A percentile compares a stretch with the other conserved stretches of the same genome.
These are phyloP conservation scores for Hemibagrus wyckioides DNA, from an alignment of 2,113 vertebrate genomes.

Conservation along the genomic window DNA sequence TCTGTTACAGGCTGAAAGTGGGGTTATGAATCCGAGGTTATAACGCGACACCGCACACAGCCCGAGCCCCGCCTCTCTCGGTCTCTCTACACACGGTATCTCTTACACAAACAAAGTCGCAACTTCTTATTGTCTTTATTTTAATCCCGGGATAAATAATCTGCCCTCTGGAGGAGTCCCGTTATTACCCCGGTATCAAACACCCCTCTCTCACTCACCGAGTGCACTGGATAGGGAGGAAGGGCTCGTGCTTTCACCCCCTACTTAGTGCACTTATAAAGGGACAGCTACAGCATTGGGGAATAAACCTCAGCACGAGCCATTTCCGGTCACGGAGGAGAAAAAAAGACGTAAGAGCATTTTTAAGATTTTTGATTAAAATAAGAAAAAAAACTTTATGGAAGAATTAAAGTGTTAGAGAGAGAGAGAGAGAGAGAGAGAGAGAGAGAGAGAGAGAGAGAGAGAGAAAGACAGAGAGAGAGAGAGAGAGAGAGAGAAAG, in stretches of 20 bases:
- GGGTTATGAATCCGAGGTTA: neutral
- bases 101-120: neutral
- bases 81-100: neutral
- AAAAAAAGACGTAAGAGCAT: neutral
- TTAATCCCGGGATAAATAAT: constrained; percentile 1
- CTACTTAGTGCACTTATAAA: neutral
- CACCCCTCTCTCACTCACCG: fast-evolving
- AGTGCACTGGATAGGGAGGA: neutral
- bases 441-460: neutral
- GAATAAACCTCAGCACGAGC: neutral
- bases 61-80: neutral
- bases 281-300: fast-evolving
- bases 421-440: too few species aligned
- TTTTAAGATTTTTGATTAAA: neutral
- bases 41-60: neutral
- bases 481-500: too few species aligned
- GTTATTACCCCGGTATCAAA: neutral
- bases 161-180: neutral
- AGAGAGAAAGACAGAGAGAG: neutral
- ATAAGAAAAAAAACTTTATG: neutral
- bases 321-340: neutral
- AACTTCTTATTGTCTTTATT: neutral
- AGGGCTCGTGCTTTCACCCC: neutral
- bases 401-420: neutral
- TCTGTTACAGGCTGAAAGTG: neutral